Evolutionary conservation across 1,140 invertebrate species (phyloP).

Genomic region (Caenorhabditis remanei): DNA sequence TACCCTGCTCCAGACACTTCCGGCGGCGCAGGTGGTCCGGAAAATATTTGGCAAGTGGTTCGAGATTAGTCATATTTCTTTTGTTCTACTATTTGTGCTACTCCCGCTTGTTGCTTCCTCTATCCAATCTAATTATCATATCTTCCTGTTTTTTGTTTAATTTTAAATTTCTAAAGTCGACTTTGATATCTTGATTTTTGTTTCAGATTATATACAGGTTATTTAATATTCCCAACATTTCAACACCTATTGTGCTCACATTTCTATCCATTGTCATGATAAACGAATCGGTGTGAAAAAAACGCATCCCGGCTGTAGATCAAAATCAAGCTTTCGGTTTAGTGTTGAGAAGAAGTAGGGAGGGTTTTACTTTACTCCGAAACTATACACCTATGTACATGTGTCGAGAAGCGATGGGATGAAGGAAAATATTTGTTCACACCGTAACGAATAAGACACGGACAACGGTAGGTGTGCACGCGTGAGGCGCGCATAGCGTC

Average conservation of each 20-base stretch:
- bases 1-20: neutral
- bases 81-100: neutral
- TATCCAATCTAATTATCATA: constrained; percentile 5
- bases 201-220: no score
- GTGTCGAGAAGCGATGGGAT: constrained; percentile 27
- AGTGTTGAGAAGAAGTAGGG: neutral
- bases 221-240: no score
- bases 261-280: neutral
- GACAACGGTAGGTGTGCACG: constrained; percentile 55
- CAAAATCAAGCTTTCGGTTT: constrained; percentile 17
- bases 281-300: neutral
- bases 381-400: constrained; percentile 54
- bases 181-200: neutral
- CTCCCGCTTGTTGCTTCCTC: neutral
- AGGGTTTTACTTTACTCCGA: constrained; percentile 16
- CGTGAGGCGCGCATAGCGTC: constrained; percentile 45
- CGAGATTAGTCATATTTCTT: neutral
- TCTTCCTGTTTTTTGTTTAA: neutral
- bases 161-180: neutral
- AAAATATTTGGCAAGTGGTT: constrained; percentile 14
- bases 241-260: neutral
- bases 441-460: constrained; percentile 56
- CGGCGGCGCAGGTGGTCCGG: constrained; percentile 35
- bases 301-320: neutral
- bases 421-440: constrained; percentile 45